phyloP scores from a whole-genome alignment of 92 coral and sea anemone genomes.

The Zoanthus sansibaricus region DNA sequence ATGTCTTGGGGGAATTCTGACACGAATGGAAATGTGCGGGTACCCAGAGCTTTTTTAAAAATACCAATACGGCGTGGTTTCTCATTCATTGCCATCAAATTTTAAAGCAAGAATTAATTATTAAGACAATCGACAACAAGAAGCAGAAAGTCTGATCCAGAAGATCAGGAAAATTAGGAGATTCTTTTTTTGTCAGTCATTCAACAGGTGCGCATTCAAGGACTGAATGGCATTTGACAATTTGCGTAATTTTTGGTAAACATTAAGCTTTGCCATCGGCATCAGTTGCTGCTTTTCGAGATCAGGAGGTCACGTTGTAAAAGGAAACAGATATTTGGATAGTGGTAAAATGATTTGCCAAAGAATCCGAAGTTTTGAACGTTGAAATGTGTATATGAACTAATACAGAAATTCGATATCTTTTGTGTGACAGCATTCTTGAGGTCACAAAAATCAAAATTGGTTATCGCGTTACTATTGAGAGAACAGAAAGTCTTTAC shows the following conservation, averaged over 20 bases:
- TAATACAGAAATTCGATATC: slow-evolving; percentile 39
- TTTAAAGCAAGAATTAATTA: slow-evolving; percentile 24
- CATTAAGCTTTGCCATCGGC: not conserved
- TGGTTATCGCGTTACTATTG: not conserved
- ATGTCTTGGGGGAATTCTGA: not conserved
- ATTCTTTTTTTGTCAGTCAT: not conserved
- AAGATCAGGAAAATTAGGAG: not conserved
- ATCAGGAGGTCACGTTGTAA: slow-evolving; percentile 28
- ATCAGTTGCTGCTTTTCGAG: not conserved
- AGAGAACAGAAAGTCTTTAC: too few species aligned
- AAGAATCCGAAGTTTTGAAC: not conserved
- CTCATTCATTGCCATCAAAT: slow-evolving; percentile 4
- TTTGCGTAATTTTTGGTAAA: not conserved
- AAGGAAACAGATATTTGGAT: not conserved
- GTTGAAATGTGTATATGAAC: not conserved
- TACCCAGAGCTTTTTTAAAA: slow-evolving; percentile 1
- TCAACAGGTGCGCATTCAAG: not conserved
- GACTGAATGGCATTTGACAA: not conserved
- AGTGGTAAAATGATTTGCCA: not conserved
- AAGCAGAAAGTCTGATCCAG: not conserved
- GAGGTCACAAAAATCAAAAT: not conserved
- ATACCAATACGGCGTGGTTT: not conserved
- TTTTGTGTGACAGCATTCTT: slow-evolving; percentile 21
- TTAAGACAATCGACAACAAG: not conserved
- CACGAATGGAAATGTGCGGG: not conserved